Evolutionary conservation across 1,140 invertebrate genomes (phyloP).

Genomic region (Anastrepha obliqua): DNA sequence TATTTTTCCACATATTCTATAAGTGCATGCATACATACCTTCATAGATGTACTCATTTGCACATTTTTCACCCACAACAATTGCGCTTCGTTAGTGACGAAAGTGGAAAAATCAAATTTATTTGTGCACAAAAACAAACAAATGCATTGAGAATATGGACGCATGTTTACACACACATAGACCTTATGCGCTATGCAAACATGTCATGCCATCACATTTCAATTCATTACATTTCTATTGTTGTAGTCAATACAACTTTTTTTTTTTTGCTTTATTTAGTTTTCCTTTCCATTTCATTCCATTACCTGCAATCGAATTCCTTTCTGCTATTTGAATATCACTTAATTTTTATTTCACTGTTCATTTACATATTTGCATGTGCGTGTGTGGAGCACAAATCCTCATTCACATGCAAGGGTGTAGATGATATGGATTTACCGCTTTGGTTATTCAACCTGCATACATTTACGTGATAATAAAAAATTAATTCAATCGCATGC

Average conservation of each 20-base stretch:
- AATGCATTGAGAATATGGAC: neutral
- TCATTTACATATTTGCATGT: slow-evolving; percentile 7
- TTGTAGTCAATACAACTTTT: neutral
- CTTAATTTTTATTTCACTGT: slow-evolving; percentile 16
- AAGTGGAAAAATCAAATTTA: slow-evolving; percentile 34
- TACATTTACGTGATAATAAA: slow-evolving; percentile 42
- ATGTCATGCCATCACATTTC: slow-evolving; percentile 20
- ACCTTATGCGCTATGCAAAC: neutral
- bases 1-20: no score
- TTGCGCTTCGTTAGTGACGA: slow-evolving; percentile 34
- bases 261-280: neutral
- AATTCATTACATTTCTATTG: slow-evolving; percentile 40
- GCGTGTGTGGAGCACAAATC: neutral
- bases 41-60: no score
- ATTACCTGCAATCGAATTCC: slow-evolving; percentile 26
- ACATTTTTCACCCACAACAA: neutral
- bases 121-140: neutral
- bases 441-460: slow-evolving; percentile 30
- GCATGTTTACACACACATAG: neutral
- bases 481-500: slow-evolving; percentile 47
- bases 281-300: slow-evolving; percentile 38
- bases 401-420: neutral
- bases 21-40: no score
- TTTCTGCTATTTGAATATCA: slow-evolving; percentile 30
- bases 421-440: neutral